Evolutionary conservation across 1,140 invertebrate species (phyloP), one percentile per base, ranked within the genome.

Genomic region (Caenorhabditis brenneri): DNA sequence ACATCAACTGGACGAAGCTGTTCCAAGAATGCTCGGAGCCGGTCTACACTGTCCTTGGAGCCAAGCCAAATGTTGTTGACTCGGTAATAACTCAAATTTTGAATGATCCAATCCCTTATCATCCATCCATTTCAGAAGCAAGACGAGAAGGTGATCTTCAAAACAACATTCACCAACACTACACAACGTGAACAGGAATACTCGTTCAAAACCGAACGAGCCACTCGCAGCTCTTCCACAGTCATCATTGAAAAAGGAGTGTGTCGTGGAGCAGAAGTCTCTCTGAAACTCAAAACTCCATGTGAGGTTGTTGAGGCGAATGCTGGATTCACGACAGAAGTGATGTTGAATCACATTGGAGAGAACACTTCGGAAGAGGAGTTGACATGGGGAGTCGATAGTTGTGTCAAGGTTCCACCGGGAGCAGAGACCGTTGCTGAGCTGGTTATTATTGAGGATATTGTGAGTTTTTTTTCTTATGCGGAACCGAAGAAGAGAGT

Each of bases 331-430:
- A 89, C 91, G 19, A 58, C 83, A 22, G 88, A 88, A 53, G 80
- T 88, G 6, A 82, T 53, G 31, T 33, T 89, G 46, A 83, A 69
- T 42, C 74, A 87, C 46, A 82, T 82, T 33, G 84, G 90, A 65
- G 91, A 91, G 51, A 87, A 90, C 55, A 90, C 88, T 1, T 79
- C 86, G 16, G 91, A 92, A 81, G 88, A 91, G 85, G 87, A 88
- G 10, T 87, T 92, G 58, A 91, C 88, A 1, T 92, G 92, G 92
- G 88, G 89, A n/a, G 92, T 92, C 0, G 91, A 92, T 85, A 92
- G 91, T 83, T 88, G 85, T 31, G 89, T 92, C 33, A 90, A 88
- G 46, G 91, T 92, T 7, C 89, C 89, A 29, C 53, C 84, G 0
- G 88, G 87, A 24, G 85, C 88, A 65, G 88, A 87, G 49, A 89